Conservation (phyloP, 64 coral and sea anemone genomes). For the Pachyseris speciosa region DNA sequence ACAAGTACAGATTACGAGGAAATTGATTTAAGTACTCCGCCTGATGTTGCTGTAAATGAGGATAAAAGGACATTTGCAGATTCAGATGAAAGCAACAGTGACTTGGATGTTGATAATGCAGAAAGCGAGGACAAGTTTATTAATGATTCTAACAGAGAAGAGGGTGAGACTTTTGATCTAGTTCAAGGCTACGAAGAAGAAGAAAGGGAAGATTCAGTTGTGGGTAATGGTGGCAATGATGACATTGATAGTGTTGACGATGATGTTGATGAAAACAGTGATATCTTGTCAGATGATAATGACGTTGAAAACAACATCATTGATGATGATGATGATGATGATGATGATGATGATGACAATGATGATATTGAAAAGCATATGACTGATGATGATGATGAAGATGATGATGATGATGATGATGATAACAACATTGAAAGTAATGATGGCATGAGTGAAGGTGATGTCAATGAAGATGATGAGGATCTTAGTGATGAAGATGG, state of each 20-base stretch:
- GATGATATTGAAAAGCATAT: background rate
- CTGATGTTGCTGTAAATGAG: background rate
- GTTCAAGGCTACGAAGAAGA: background rate
- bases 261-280: background rate
- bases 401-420: background rate
- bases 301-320: background rate
- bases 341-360: background rate
- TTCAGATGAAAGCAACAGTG: conserved; percentile 13
- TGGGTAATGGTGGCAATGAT: too few relatives aligned
- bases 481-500: background rate
- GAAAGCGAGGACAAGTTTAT: background rate
- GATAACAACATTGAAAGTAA: background rate
- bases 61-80: background rate
- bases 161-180: background rate
- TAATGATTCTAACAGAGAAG: background rate
- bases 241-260: background rate
- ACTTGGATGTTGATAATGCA: background rate
- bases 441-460: conserved; percentile 8
- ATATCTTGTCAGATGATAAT: background rate
- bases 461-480: background rate
- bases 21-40: background rate
- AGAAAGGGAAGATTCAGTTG: background rate
- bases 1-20: conserved; percentile 54
- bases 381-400: background rate
- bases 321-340: background rate